Conservation (phyloP, 1,140 invertebrate species). For the Arctopsyche grandis region DNA sequence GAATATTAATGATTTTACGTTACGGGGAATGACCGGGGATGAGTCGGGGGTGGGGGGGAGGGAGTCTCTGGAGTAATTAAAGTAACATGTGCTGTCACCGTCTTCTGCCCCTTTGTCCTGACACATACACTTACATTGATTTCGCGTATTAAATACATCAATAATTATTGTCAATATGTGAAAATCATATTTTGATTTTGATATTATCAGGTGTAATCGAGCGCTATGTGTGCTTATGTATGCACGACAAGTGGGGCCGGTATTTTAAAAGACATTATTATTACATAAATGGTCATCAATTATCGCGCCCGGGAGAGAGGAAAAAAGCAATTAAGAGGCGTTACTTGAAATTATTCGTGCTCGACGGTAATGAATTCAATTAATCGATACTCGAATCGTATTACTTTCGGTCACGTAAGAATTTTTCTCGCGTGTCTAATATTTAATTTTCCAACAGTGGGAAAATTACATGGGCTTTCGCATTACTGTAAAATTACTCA, state of each 20-base stretch:
- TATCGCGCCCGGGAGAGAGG: too few species aligned
- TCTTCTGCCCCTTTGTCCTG: not conserved
- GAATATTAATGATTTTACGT: conserved; percentile 28
- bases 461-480: not conserved
- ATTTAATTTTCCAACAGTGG: not conserved
- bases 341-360: not conserved
- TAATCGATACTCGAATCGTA: not conserved
- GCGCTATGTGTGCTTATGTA: too few species aligned
- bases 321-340: conserved; percentile 9
- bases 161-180: too few species aligned
- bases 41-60: not conserved
- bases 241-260: too few species aligned
- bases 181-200: too few species aligned
- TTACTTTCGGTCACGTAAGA: conserved; percentile 13
- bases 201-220: too few species aligned
- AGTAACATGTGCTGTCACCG: not conserved
- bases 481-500: not conserved
- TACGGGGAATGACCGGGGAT: not conserved
- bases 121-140: too few species aligned
- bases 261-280: too few species aligned
- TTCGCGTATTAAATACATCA: too few species aligned
- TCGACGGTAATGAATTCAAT: not conserved
- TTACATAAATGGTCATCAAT: too few species aligned
- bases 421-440: not conserved
- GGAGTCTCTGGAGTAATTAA: not conserved